Conservation (phyloP, 2,113 vertebrate species). For the Pithys albifrons region DNA sequence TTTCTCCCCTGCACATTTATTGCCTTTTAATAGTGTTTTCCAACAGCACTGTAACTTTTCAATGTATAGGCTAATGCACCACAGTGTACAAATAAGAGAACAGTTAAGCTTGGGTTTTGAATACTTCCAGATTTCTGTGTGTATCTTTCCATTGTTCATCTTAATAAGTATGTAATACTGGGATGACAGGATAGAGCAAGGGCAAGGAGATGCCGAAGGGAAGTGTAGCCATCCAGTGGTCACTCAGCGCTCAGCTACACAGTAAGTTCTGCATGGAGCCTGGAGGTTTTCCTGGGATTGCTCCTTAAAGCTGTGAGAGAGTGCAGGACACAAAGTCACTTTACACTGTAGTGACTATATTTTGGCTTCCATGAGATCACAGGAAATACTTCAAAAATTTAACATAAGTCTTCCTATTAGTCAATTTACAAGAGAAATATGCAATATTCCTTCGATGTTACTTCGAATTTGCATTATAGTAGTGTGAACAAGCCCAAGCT, state of each 20-base stretch:
- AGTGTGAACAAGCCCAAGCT: not conserved
- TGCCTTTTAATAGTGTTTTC: conserved; percentile 12
- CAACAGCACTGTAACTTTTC: conserved; percentile 18
- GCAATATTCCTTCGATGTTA: not conserved
- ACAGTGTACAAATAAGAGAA: not conserved
- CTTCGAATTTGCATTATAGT: not conserved
- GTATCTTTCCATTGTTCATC: conserved; percentile 21
- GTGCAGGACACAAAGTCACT: not conserved
- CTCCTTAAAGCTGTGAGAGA: not conserved
- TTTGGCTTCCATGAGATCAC: not conserved
- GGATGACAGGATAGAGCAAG: not conserved
- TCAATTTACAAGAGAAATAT: not conserved
- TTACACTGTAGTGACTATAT: not conserved
- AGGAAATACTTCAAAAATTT: not conserved
- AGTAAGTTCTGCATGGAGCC: not conserved
- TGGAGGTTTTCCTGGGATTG: not conserved
- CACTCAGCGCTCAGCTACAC: not conserved
- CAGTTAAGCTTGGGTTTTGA: not conserved
- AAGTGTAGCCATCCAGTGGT: conserved; percentile 68
- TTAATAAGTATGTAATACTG: not conserved
- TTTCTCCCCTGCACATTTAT: not conserved
- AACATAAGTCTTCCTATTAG: not conserved
- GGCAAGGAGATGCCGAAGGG: conserved; percentile 18
- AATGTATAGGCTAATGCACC: not conserved
- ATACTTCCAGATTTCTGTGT: conserved; percentile 56